Evolutionary conservation across 2,113 vertebrate species (phyloP).

Genomic region (Burhinus oedicnemus): DNA sequence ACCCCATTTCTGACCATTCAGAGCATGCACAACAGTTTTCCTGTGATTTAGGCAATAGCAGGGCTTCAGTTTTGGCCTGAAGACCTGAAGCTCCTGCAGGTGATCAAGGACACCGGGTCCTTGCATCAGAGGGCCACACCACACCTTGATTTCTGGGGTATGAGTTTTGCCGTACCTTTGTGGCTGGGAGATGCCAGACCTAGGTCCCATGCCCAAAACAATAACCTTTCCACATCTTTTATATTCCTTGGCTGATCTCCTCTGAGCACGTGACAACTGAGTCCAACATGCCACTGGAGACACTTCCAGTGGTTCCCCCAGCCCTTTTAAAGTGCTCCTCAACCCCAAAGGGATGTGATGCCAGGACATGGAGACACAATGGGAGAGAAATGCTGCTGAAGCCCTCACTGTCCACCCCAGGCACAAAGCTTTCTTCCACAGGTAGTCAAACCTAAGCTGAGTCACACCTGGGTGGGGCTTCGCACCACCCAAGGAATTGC

Average conservation of each 20-base stretch:
- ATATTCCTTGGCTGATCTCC: background rate
- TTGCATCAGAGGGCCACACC: background rate
- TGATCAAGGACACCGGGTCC: background rate
- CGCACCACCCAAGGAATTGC: background rate
- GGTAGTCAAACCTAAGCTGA: background rate
- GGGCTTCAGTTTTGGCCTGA: background rate
- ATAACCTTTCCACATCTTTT: background rate
- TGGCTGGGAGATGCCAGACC: background rate
- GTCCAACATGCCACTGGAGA: background rate
- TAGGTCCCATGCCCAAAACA: background rate
- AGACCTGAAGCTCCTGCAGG: background rate
- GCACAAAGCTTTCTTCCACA: background rate
- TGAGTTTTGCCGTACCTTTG: background rate
- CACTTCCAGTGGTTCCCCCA: background rate
- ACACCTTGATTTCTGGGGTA: background rate
- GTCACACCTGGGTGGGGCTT: background rate
- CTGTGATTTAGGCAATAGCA: background rate
- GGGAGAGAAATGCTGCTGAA: background rate
- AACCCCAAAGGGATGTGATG: background rate
- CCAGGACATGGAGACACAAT: rapidly evolving
- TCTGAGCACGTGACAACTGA: background rate
- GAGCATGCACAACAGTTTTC: background rate
- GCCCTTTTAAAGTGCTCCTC: background rate
- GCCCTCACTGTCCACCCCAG: background rate
- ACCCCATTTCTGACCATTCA: too few relatives aligned